phyloP scores from a whole-genome alignment of 1,140 invertebrate genomes.

The Drosophila lini region DNA sequence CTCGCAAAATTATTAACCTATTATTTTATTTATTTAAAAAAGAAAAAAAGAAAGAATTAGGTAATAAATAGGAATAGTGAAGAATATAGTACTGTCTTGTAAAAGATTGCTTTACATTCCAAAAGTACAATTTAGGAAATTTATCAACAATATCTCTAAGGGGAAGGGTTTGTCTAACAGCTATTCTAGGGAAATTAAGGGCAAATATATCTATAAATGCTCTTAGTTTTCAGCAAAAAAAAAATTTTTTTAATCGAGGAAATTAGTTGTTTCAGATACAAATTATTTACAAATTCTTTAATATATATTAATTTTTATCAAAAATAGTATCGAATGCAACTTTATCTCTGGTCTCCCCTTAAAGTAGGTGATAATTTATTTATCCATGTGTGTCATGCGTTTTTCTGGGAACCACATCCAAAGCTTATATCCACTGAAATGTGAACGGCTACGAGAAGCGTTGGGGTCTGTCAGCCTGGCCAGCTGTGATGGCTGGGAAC shows the following conservation, averaged over 20 bases:
- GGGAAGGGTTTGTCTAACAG: no score
- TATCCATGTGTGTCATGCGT: slow-evolving; percentile 76
- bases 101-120: neutral
- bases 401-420: slow-evolving; percentile 37
- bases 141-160: neutral
- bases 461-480: slow-evolving; percentile 25
- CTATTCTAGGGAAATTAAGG: neutral
- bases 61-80: no score
- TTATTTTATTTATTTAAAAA: neutral
- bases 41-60: no score
- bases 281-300: neutral
- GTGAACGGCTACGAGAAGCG: slow-evolving; percentile 61
- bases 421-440: slow-evolving; percentile 67
- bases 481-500: slow-evolving; percentile 31
- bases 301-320: neutral
- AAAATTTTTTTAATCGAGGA: no score
- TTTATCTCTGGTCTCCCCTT: slow-evolving; percentile 53
- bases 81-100: no score
- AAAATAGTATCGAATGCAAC: slow-evolving; percentile 21
- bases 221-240: no score
- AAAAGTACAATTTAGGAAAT: neutral
- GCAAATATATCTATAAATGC: neutral
- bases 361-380: slow-evolving; percentile 76
- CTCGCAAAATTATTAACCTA: neutral
- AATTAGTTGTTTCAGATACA: neutral